These are phyloP conservation scores for Azorinus chamasolen DNA, from an alignment of 2,888 invertebrate genomes.

Conservation along the genomic window DNA sequence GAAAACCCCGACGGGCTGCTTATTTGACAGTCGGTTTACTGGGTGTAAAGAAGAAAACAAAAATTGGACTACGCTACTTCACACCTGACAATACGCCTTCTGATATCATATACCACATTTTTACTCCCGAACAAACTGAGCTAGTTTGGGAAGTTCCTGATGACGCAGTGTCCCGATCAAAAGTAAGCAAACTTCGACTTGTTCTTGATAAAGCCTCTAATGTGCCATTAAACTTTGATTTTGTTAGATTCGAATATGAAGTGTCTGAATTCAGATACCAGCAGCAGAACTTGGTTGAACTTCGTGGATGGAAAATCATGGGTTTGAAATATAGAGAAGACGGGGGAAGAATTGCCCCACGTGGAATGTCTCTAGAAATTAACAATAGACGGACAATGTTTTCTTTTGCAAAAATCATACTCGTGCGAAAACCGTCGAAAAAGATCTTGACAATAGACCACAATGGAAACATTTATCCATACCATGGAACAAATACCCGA, in stretches of 20 bases:
- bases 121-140: constrained; percentile 18
- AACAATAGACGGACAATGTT: background rate
- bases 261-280: background rate
- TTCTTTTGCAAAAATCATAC: constrained; percentile 4
- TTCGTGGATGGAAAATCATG: constrained; percentile 10
- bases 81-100: constrained; percentile 24
- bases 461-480: constrained; percentile 39
- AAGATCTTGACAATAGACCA: constrained; percentile 30
- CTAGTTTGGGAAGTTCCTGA: constrained; percentile 42
- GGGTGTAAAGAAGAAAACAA: constrained; percentile 9
- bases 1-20: constrained; percentile 8
- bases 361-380: constrained; percentile 26
- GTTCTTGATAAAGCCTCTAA: constrained; percentile 15
- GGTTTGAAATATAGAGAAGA: constrained; percentile 16
- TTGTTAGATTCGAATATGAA: constrained; percentile 32
- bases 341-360: background rate
- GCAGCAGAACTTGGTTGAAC: constrained; percentile 1
- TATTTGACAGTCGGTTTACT: constrained; percentile 41
- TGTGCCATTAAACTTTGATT: constrained; percentile 33
- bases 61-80: constrained; percentile 37
- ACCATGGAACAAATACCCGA: constrained; percentile 13
- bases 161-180: constrained; percentile 14
- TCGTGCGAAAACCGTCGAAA: background rate
- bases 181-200: constrained; percentile 30
- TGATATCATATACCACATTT: constrained; percentile 21